Base-by-base conservation (phyloP, 2,113 vertebrate species). In the Anhinga rufa region DNA sequence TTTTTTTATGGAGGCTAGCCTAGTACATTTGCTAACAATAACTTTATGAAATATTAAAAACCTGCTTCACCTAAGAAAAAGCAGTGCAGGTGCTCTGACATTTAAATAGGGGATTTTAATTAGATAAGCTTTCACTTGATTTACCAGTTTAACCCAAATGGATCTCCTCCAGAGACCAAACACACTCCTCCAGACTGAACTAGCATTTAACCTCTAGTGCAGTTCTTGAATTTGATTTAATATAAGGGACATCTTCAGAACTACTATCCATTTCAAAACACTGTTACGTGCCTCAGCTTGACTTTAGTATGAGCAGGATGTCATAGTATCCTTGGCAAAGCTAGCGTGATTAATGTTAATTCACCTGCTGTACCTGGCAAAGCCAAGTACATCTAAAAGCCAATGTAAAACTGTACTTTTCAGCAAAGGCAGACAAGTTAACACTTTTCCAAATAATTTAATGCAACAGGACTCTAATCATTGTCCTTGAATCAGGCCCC, bases 201-300 rank as follows among this genome's bases (percentile, higher is more conserved):
- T 34, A 77, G 14, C 48, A 79, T 40, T 96, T 81, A 88, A 83
- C 17, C 21, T 64, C 34, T 48, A 91, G 29, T 48, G 40, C 46
- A 89, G 71, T 54, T 62, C 26, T 51, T 77, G 31, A 85, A 34
- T 72, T 83, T 87, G 10, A 8, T 66, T 72, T 88, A 79, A 12
- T 74, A 54, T 46, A 40, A 83, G 69, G 62, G 62, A 81, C 46
- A 60, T 57, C 38, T 70, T 83, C 61, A 90, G 46, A 72, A 57
- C 64, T 72, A 79, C 32, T 62, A 60, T 40, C 46, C 65, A 91
- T 77, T 90, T 95, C 62, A 92, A 89, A 96, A 97, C 46, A 84
- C 25, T 88, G 29, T 62, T 91, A 82, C 44, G 21, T 83, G 90
- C 54, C 68, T 69, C 81, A 85, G 78, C 49, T 78, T 85, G 86